Evolutionary conservation across 1,140 invertebrate genomes (phyloP).

Genomic region (Trichogramma pretiosum): DNA sequence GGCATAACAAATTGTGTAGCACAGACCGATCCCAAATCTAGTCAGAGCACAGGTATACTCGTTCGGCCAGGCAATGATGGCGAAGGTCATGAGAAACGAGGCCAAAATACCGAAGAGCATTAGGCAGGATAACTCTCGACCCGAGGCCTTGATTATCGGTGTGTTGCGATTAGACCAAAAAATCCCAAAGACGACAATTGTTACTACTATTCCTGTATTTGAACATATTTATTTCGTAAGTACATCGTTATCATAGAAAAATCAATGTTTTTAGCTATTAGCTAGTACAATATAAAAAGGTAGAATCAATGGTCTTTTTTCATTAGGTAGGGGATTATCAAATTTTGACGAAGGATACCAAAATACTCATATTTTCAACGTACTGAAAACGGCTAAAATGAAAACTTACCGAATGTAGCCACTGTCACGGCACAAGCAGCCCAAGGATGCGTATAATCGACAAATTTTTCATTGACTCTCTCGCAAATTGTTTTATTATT

Average conservation of each 20-base stretch:
- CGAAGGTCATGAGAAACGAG: conserved; percentile 51
- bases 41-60: conserved; percentile 44
- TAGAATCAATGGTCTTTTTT: too few species aligned
- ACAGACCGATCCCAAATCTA: conserved; percentile 49
- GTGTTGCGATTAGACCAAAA: conserved; percentile 51
- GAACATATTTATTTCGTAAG: too few species aligned
- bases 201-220: conserved; percentile 38
- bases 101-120: conserved; percentile 43
- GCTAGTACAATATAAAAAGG: too few species aligned
- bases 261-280: too few species aligned
- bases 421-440: conserved; percentile 50
- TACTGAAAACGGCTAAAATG: too few species aligned
- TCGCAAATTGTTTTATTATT: conserved; percentile 40
- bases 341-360: not conserved
- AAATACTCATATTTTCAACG: not conserved
- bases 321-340: not conserved
- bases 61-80: conserved; percentile 46
- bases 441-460: conserved; percentile 49
- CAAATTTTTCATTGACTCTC: conserved; percentile 46
- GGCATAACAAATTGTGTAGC: conserved; percentile 51
- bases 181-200: conserved; percentile 56
- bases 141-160: conserved; percentile 53
- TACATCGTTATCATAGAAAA: too few species aligned
- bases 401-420: conserved; percentile 26
- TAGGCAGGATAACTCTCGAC: conserved; percentile 41